Evolutionary conservation across 1,140 invertebrate species (phyloP), one percentile per base, ranked within the genome.

Genomic region (Bombus waltoni): DNA sequence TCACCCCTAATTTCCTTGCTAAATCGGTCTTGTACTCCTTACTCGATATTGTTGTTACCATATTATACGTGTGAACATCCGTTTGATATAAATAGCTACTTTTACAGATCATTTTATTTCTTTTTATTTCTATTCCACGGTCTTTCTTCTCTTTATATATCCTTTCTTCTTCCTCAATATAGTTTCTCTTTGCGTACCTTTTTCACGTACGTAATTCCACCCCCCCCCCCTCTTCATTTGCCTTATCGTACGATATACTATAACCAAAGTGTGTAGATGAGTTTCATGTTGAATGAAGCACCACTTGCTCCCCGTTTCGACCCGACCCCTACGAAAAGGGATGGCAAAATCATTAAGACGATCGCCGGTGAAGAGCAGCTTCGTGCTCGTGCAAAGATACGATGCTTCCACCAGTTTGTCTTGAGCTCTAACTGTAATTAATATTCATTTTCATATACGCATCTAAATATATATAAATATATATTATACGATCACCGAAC

Each of bases 281-380:
- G 90, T 92, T 93, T 93, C 93, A 87, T 95, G 92, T 94, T 93
- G 94, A 94, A 94, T 94, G 93, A 94, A 85, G 79, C 92, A 87
- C 91, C 83, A 81, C 89, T 90, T 92, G 72, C 88, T 92, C 90
- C 89, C 91, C 85, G 73, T 91, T 91, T 92, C 81, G 83, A 94
- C 94, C 94, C 94, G 94, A 94, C 94, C 94, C 94, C 94, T 94
- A 94, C 92, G 94, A 94, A 95, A 95, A 94, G 93, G 92, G 92
- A 94, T 92, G 92, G 88, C 91, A 92, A 94, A 94, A 94, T 94
- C 92, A 86, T 78, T 81, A 87, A 81, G 71, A 81, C 40, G 71
- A 76, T 40, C 65, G 59, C 62, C 44, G 25, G 15, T 79, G 82
- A 73, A 66, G 44, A 57, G 53, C 28, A 80, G n/a, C 28, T 10